Conservation (phyloP, 2,888 invertebrate species). For the Nephrotoma flavescens region DNA sequence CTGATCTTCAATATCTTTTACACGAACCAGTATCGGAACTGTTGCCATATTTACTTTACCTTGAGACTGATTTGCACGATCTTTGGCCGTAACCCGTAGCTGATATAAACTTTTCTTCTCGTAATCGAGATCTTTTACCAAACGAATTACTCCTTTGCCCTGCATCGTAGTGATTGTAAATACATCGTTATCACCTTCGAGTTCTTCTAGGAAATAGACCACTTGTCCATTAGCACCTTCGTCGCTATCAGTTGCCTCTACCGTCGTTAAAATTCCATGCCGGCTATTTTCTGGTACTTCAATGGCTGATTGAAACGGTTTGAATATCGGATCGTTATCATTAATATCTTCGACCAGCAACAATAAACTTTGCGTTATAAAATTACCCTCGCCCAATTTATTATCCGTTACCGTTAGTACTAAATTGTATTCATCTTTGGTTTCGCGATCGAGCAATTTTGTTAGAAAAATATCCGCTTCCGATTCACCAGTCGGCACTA, state of each 20-base stretch:
- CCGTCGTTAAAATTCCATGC: conserved; percentile 58
- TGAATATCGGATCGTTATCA: conserved; percentile 80
- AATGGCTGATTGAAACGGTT: conserved; percentile 69
- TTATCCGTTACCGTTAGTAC: conserved; percentile 82
- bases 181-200: conserved; percentile 58
- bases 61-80: conserved; percentile 57
- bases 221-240: conserved; percentile 89
- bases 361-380: conserved; percentile 77
- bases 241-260: conserved; percentile 80
- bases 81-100: conserved; percentile 64
- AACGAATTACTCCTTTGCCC: conserved; percentile 68
- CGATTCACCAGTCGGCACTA: conserved; percentile 64
- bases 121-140: conserved; percentile 66
- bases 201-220: conserved; percentile 69
- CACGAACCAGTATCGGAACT: conserved; percentile 72
- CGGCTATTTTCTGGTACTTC: conserved; percentile 64
- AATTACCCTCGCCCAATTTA: conserved; percentile 71
- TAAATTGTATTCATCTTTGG: conserved; percentile 74
- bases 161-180: conserved; percentile 72
- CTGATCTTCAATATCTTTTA: conserved; percentile 81
- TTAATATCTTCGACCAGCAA: conserved; percentile 83
- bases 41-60: conserved; percentile 77
- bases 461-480: conserved; percentile 79
- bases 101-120: conserved; percentile 79
- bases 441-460: conserved; percentile 81